Conservation (phyloP, 2,797 vertebrate species). For the Megaceryle alcyon region DNA sequence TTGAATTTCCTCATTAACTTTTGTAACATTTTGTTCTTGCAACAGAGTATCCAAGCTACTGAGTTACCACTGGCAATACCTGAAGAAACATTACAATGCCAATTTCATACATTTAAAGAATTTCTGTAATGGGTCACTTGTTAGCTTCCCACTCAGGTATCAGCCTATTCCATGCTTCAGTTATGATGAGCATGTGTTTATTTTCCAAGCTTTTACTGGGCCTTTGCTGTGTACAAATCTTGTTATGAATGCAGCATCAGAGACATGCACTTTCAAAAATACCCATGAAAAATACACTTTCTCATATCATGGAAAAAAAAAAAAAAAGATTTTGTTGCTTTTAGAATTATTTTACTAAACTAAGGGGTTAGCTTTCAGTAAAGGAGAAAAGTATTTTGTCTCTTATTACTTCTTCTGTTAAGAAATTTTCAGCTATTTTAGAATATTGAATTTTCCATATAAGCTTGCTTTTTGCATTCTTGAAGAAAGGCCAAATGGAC, state of each 20-base stretch:
- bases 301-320: neutral
- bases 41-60: constrained; percentile 24
- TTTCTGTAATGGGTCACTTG: constrained; percentile 65
- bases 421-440: neutral
- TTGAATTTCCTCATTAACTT: constrained; percentile 20
- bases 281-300: neutral
- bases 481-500: constrained; percentile 36
- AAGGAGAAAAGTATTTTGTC: neutral
- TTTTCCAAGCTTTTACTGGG: constrained; percentile 28
- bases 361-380: neutral
- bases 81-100: constrained; percentile 59
- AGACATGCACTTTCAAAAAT: neutral
- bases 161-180: constrained; percentile 40
- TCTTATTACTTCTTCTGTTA: neutral
- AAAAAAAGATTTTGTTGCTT: neutral
- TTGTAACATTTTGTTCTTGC: constrained; percentile 26
- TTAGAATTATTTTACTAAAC: neutral
- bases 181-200: constrained; percentile 10
- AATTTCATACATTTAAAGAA: constrained; percentile 76
- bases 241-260: neutral
- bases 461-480: constrained; percentile 24
- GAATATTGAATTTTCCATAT: neutral
- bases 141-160: constrained; percentile 39
- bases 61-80: constrained; percentile 39
- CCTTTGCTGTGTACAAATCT: constrained; percentile 11